These are phyloP conservation scores for Cepaea nemoralis DNA, from an alignment of 1,140 invertebrate species.

Conservation along the genomic window DNA sequence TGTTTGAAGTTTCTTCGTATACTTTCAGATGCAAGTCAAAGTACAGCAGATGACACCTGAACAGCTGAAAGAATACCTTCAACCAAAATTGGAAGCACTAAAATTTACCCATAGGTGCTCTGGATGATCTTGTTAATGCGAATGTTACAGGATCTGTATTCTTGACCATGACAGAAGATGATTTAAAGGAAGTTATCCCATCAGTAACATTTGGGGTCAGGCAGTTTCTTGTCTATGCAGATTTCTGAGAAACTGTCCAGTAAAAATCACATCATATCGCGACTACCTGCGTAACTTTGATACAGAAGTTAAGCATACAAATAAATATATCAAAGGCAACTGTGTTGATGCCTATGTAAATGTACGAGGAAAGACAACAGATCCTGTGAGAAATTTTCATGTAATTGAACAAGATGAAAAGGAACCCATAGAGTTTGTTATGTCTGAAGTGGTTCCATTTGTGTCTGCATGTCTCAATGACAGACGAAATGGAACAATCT, in stretches of 20 bases:
- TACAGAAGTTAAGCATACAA: background rate
- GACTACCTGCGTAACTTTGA: slow-evolving; percentile 26
- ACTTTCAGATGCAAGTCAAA: background rate
- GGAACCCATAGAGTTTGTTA: slow-evolving; percentile 10
- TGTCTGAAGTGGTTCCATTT: slow-evolving; percentile 37
- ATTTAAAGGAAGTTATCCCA: slow-evolving; percentile 43
- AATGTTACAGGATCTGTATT: slow-evolving; percentile 48
- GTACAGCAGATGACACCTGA: slow-evolving; percentile 78
- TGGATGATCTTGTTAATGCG: slow-evolving; percentile 41
- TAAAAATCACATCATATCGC: background rate
- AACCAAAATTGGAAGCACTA: slow-evolving; percentile 80
- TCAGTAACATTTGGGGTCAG: slow-evolving; percentile 42
- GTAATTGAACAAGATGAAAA: background rate
- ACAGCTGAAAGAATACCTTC: slow-evolving; percentile 74
- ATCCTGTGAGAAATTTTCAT: slow-evolving; percentile 12
- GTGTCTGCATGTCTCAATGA: slow-evolving; percentile 50
- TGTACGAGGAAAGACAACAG: slow-evolving; percentile 15
- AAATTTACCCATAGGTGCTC: slow-evolving; percentile 61
- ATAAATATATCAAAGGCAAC: slow-evolving; percentile 26
- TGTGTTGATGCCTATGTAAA: slow-evolving; percentile 6
- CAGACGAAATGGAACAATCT: slow-evolving; percentile 47
- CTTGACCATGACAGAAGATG: slow-evolving; percentile 38
- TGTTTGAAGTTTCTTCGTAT: background rate
- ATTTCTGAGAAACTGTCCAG: slow-evolving; percentile 6
- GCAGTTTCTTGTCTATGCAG: slow-evolving; percentile 37